phyloP scores from a whole-genome alignment of 1,140 invertebrate species.

The Drosophila tristis region DNA sequence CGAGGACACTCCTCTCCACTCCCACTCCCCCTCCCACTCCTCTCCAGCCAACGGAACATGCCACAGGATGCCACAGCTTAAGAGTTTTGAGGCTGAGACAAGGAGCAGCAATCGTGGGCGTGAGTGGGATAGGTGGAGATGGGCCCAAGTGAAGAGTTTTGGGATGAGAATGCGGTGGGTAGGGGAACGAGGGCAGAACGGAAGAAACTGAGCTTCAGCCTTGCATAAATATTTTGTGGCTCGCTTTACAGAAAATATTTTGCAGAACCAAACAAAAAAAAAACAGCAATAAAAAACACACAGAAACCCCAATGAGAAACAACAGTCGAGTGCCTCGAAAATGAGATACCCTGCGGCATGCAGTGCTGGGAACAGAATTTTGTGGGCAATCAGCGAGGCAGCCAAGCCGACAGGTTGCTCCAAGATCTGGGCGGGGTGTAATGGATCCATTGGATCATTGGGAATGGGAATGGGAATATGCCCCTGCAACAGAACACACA shows the following conservation, averaged over 20 bases:
- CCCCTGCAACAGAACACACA: too few relatives aligned
- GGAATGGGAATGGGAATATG: too few relatives aligned
- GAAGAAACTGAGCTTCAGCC: conserved; percentile 3
- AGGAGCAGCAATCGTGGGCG: too few relatives aligned
- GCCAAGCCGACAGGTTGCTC: too few relatives aligned
- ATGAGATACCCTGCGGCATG: conserved; percentile 11
- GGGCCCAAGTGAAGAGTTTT: not conserved
- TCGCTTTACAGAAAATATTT: conserved; percentile 48
- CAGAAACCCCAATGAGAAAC: not conserved
- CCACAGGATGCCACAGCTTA: too few relatives aligned
- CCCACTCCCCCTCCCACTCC: not conserved
- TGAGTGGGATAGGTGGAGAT: not conserved
- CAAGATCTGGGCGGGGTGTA: too few relatives aligned
- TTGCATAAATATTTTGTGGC: conserved; percentile 55
- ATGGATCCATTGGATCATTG: too few relatives aligned
- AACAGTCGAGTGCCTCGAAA: conserved; percentile 12
- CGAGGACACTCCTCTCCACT: conserved; percentile 42
- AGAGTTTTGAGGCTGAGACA: too few relatives aligned
- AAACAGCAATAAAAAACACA: not conserved
- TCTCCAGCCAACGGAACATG: not conserved
- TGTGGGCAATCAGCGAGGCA: too few relatives aligned
- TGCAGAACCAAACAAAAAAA: conserved; percentile 19
- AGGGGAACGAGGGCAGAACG: not conserved
- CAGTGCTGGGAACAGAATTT: too few relatives aligned
- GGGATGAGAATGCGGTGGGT: too few relatives aligned